phyloP scores from a whole-genome alignment of 2,797 vertebrate species.

The Acropternis orthonyx region DNA sequence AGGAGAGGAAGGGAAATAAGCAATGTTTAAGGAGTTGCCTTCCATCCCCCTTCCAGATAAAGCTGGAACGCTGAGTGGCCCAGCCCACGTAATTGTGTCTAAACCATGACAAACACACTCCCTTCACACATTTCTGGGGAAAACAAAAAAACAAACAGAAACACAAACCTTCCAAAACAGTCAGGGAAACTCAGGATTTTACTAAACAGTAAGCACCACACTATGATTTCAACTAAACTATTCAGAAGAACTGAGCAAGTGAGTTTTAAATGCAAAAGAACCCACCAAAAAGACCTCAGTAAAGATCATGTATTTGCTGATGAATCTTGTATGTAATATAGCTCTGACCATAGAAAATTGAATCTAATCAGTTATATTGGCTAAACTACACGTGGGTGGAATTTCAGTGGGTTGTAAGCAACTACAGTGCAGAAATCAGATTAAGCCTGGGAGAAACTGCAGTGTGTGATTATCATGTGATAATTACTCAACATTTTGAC shows the following conservation, averaged over 20 bases:
- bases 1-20: constrained; percentile 2
- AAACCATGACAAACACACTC: neutral
- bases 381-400: constrained; percentile 35
- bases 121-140: neutral
- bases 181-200: neutral
- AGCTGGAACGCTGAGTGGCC: neutral
- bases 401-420: constrained; percentile 19
- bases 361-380: neutral
- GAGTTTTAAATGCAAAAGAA: neutral
- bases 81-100: neutral
- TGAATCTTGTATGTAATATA: neutral
- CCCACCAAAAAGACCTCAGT: neutral
- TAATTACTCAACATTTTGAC: constrained; percentile 64
- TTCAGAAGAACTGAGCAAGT: neutral
- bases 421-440: constrained; percentile 38
- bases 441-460: constrained; percentile 52
- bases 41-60: constrained; percentile 38
- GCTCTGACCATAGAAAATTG: constrained; percentile 17
- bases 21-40: constrained; percentile 40
- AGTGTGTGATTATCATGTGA: constrained; percentile 37
- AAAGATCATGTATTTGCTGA: neutral
- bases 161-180: neutral
- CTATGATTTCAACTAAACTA: neutral
- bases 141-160: constrained; percentile 29
- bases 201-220: neutral